phyloP scores from a whole-genome alignment of 2,113 vertebrate species.

The Dermatemys mawii region DNA sequence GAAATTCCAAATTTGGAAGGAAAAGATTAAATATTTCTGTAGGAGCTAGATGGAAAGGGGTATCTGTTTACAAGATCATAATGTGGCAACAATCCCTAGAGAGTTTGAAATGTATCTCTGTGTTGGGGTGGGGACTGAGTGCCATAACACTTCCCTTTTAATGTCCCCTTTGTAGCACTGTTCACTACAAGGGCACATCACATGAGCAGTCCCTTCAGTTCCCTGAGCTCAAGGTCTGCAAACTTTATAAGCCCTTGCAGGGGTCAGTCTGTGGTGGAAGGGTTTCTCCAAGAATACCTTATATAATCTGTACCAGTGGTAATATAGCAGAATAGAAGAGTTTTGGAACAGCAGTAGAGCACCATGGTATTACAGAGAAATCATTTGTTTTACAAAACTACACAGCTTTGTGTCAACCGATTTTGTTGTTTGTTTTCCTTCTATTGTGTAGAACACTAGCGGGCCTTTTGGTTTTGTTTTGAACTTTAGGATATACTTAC shows the following conservation, averaged over 20 bases:
- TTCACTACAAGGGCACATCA: neutral
- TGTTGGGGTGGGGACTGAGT: neutral
- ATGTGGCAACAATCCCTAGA: neutral
- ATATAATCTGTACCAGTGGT: neutral
- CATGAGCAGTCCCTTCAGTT: neutral
- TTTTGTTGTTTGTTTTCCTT: neutral
- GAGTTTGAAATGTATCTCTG: neutral
- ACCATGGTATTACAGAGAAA: neutral
- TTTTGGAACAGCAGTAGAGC: neutral
- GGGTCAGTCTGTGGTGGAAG: neutral
- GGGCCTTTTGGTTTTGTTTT: neutral
- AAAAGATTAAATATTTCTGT: accelerated
- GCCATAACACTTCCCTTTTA: neutral
- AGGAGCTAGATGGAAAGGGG: neutral
- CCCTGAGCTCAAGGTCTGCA: neutral
- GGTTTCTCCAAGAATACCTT: neutral
- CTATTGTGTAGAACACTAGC: accelerated
- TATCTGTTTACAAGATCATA: neutral
- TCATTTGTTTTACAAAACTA: neutral
- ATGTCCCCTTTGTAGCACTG: neutral
- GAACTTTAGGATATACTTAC: neutral
- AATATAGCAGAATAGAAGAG: neutral
- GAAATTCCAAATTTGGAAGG: neutral
- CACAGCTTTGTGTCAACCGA: neutral
- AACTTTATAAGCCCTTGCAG: neutral